phyloP scores from a whole-genome alignment of 2,113 vertebrate genomes.

The Crotalus viridis region DNA sequence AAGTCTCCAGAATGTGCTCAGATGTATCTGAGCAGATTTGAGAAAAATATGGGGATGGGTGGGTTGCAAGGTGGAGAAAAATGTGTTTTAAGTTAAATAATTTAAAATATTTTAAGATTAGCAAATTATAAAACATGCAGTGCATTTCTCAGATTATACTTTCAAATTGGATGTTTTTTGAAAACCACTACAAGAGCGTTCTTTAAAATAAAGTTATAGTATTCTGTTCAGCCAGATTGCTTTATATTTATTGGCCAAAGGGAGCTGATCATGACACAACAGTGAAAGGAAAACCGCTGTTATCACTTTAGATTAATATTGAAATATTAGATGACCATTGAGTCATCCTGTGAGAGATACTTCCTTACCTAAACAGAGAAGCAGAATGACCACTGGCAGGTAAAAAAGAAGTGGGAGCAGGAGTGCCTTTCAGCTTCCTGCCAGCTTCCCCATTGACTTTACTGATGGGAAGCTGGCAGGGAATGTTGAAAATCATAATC shows the following conservation, averaged over 20 bases:
- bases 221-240: slow-evolving; percentile 29
- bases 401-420: not conserved
- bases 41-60: not conserved
- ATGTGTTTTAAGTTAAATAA: not conserved
- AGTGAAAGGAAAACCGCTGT: slow-evolving; percentile 31
- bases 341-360: not conserved
- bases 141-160: slow-evolving; percentile 37
- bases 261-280: slow-evolving; percentile 44
- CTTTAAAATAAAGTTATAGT: slow-evolving; percentile 20
- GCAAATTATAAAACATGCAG: slow-evolving; percentile 18
- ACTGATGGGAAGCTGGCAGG: not conserved
- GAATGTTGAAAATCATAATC: not conserved
- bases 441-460: not conserved
- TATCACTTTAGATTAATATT: slow-evolving; percentile 52
- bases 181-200: not conserved
- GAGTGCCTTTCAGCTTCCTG: not conserved
- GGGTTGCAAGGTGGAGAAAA: not conserved
- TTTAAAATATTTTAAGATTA: slow-evolving; percentile 46
- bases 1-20: not conserved
- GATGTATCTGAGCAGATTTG: not conserved
- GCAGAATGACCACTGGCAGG: not conserved
- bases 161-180: slow-evolving; percentile 9
- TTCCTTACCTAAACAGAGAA: not conserved
- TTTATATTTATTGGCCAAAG: slow-evolving; percentile 16
- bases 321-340: slow-evolving; percentile 29